Evolutionary conservation across 2,888 invertebrate species (phyloP), one percentile per base, ranked within the genome.

Genomic region (Synanthedon formicaeformis): DNA sequence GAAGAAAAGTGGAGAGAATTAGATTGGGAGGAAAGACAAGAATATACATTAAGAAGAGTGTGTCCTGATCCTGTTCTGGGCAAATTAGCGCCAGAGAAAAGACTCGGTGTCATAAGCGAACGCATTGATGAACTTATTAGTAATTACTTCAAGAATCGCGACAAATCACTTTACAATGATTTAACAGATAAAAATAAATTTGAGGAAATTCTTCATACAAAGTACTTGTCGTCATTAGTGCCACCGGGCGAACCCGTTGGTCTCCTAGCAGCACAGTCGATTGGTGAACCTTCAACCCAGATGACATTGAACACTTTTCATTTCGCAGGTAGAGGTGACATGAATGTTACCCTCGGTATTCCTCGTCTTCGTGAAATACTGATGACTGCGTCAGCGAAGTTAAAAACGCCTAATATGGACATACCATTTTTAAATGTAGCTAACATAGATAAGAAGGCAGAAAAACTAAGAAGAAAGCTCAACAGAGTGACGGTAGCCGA

Each of bases 291-390:
- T 0, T 99, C 99, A 2, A 99, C 99, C 55, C 99, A 99, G 90
- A 99, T 99, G 99, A 99, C 99, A 67, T 85, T 99, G 74, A 99
- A 99, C 80, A 99, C 99, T 48, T 99, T 99, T 82, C 99, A 99
- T 75, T 99, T 99, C 78, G 99, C 99, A 66, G 99, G 99, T 72
- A 93, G 98, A 83, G 98, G 99, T 89, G 99, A 99, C 84, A 99
- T 99, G 98, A 99, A 99, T 88, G 99, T 99, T 0, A 99, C 99
- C 0, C 89, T 99, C n/a, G 99, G 99, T 89, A 99, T 99, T 65
- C 99, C 99, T 0, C 92, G 99, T 63, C 89, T 99, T 4, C 88
- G 98, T 63, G 99, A 99, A 90, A 97, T 99, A 63, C 88, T 99
- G 0, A 99, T 99, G 98, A 93, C 94, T 67, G 98, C 98, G 0